Conservation (phyloP, 1,140 invertebrate genomes). For the Drosophila parabipectinata region DNA sequence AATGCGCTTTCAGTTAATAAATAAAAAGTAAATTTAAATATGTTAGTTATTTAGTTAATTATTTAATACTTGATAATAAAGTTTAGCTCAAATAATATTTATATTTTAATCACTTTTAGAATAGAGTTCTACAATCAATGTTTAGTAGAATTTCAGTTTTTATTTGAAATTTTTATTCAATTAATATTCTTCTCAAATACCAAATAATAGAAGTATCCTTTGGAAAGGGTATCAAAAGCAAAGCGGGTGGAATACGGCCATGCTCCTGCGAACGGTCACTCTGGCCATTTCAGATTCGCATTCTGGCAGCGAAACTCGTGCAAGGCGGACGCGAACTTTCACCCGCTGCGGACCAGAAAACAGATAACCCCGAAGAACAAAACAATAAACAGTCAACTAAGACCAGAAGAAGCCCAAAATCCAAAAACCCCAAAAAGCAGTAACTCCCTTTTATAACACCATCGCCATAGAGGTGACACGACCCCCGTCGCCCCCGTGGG, state of each 20-base stretch:
- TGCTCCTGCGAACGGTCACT: not conserved
- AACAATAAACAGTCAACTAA: not conserved
- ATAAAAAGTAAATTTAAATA: no score
- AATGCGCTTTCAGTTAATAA: not conserved
- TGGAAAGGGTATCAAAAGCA: not conserved
- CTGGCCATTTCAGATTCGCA: not conserved
- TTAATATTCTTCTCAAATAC: not conserved
- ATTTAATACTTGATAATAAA: no score
- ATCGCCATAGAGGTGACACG: not conserved
- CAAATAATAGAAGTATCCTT: not conserved
- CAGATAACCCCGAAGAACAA: not conserved
- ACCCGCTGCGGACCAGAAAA: not conserved
- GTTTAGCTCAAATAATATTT: no score
- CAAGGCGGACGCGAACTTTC: not conserved
- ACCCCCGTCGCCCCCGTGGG: not conserved
- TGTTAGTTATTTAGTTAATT: no score
- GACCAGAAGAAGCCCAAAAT: not conserved
- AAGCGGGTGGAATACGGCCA: not conserved
- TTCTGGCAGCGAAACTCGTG: not conserved
- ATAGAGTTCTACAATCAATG: no score
- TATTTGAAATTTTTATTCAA: not conserved
- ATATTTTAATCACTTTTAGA: no score
- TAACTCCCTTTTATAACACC: not conserved
- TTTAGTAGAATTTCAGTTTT: no score
- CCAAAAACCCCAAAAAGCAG: not conserved